Evolutionary conservation across 2,113 vertebrate species (phyloP).

Genomic region (Mesembrinibis cayennensis): DNA sequence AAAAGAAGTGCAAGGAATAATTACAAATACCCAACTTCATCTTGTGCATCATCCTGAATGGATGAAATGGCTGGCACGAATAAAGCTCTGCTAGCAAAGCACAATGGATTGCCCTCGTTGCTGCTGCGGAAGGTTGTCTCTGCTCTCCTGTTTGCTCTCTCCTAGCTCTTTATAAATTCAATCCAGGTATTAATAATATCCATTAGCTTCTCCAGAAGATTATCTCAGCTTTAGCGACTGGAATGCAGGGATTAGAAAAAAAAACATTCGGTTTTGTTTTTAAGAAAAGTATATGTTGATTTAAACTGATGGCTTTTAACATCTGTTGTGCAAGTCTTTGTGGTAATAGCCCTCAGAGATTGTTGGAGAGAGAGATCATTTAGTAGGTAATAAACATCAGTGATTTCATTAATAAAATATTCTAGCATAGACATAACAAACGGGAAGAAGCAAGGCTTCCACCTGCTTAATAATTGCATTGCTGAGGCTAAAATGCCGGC

Average conservation of each 20-base stretch:
- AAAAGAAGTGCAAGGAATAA: background rate
- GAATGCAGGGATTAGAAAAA: constrained; percentile 61
- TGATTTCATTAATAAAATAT: constrained; percentile 65
- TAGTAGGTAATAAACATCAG: constrained; percentile 62
- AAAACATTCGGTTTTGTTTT: constrained; percentile 37
- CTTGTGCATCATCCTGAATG: background rate
- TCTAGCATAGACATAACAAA: constrained; percentile 10
- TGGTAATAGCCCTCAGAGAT: constrained; percentile 56
- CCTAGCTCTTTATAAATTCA: constrained; percentile 64
- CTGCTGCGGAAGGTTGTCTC: constrained; percentile 38
- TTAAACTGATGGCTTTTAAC: constrained; percentile 64
- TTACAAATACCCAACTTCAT: background rate
- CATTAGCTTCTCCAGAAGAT: constrained; percentile 66
- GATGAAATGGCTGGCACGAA: background rate
- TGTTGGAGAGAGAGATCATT: constrained; percentile 49
- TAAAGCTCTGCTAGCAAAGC: background rate
- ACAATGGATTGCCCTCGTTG: background rate
- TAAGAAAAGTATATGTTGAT: constrained; percentile 68
- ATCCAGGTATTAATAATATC: constrained; percentile 62
- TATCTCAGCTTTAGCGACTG: constrained; percentile 65
- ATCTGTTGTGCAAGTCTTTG: constrained; percentile 67
- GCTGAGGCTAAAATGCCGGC: background rate
- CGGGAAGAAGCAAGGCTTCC: background rate
- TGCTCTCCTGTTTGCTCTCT: constrained; percentile 53
- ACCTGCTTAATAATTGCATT: constrained; percentile 22